These are phyloP conservation scores for Jordanella pulchra DNA, from an alignment of 2,797 vertebrate species.

Conservation along the genomic window DNA sequence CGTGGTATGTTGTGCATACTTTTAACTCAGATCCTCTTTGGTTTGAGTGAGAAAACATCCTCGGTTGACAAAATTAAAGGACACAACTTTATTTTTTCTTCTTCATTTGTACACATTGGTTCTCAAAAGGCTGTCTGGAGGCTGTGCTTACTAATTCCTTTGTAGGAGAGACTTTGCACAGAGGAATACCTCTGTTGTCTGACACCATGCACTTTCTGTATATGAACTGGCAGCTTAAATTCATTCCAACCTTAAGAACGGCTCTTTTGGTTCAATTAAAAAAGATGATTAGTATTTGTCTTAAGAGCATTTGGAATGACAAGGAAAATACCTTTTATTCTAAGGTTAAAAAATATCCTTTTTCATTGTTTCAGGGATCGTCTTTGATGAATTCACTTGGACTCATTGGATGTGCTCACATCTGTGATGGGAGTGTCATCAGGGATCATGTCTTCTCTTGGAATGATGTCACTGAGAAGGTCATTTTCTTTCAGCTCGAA, in stretches of 20 bases:
- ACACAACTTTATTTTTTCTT: not conserved
- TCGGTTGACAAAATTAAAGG: constrained; percentile 18
- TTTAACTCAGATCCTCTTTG: constrained; percentile 37
- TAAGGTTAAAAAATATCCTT: constrained; percentile 30
- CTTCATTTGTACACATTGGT: constrained; percentile 16
- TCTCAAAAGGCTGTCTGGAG: not conserved
- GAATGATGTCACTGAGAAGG: constrained; percentile 62
- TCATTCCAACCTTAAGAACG: constrained; percentile 10
- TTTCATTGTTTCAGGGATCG: constrained; percentile 22
- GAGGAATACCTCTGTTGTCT: constrained; percentile 58
- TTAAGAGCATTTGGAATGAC: constrained; percentile 38
- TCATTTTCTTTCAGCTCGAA: constrained; percentile 62
- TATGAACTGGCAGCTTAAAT: constrained; percentile 18
- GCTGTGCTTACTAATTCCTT: constrained; percentile 11
- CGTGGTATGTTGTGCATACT: constrained; percentile 31
- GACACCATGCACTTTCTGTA: constrained; percentile 17
- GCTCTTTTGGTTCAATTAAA: constrained; percentile 28
- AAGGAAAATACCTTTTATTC: constrained; percentile 1
- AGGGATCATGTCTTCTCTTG: constrained; percentile 53
- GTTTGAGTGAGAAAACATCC: constrained; percentile 10
- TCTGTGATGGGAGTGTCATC: constrained; percentile 50
- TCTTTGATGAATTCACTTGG: constrained; percentile 53
- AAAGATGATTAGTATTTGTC: constrained; percentile 8
- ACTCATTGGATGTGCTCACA: constrained; percentile 48
- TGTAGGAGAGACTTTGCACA: constrained; percentile 34